These are phyloP conservation scores for Antheraea mylitta DNA, from an alignment of 1,140 invertebrate species.

Conservation along the genomic window DNA sequence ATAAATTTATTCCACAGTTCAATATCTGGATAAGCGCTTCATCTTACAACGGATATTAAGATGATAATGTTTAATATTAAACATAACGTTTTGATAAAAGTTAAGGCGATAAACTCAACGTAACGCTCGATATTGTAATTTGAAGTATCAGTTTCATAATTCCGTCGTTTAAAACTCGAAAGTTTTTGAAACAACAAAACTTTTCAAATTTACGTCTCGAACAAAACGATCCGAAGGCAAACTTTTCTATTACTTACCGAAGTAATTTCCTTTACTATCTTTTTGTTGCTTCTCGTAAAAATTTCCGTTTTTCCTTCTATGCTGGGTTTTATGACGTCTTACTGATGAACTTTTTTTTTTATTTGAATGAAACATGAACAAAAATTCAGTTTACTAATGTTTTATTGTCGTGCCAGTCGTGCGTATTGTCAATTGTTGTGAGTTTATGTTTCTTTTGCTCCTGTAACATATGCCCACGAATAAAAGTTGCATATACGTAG, in stretches of 20 bases:
- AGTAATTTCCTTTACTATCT: conserved; percentile 8
- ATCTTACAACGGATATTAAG: too few species aligned
- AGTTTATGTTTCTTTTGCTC: too few species aligned
- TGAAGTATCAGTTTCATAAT: conserved; percentile 2
- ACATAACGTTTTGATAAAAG: background rate
- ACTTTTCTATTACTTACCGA: conserved; percentile 10
- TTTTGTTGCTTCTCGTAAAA: background rate
- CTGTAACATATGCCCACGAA: too few species aligned
- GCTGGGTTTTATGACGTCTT: background rate
- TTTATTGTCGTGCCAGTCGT: too few species aligned
- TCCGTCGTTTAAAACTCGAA: conserved; percentile 8
- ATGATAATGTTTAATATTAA: too few species aligned
- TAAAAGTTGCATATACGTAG: too few species aligned
- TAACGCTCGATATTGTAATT: background rate
- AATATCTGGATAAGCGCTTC: too few species aligned
- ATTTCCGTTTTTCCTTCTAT: background rate
- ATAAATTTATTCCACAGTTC: background rate
- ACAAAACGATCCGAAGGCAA: conserved; percentile 2
- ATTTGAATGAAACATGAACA: too few species aligned
- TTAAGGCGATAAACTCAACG: background rate
- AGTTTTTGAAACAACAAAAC: conserved; percentile 10
- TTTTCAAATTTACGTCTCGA: conserved; percentile 10
- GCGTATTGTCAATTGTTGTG: too few species aligned
- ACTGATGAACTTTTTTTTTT: too few species aligned
- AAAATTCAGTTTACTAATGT: too few species aligned